Percentiles rank a stretch among this genome's conserved stretches.
Conservation (phyloP, 2,113 vertebrate genomes). For the Lichenostomus cassidix region DNA sequence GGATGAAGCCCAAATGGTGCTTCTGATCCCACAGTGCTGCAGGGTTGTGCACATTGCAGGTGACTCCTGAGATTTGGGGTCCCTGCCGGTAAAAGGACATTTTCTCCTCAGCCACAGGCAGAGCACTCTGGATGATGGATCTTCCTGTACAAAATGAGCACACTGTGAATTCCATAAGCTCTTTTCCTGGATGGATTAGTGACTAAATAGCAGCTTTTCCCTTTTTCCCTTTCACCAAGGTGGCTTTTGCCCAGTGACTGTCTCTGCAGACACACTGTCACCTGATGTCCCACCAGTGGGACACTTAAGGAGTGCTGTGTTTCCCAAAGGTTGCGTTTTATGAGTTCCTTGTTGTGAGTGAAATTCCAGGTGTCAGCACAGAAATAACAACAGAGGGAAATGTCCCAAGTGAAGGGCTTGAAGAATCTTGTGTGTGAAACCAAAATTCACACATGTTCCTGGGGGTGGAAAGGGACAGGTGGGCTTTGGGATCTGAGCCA, state of each 20-base stretch:
- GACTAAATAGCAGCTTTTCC: background rate
- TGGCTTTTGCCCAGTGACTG: background rate
- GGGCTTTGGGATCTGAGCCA: background rate
- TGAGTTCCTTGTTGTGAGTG: background rate
- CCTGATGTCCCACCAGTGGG: fast-evolving
- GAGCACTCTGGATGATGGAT: fast-evolving
- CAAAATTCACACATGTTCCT: no score
- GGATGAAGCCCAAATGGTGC: background rate
- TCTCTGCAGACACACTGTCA: background rate
- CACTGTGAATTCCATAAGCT: background rate
- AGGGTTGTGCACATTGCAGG: background rate
- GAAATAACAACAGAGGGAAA: background rate
- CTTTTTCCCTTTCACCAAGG: background rate
- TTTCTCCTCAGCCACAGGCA: background rate
- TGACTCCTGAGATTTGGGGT: background rate
- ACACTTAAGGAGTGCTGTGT: background rate
- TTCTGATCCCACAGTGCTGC: background rate
- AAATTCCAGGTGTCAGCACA: background rate
- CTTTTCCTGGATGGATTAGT: background rate
- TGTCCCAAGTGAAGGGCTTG: background rate
- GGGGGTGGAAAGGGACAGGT: background rate
- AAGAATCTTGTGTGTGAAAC: background rate
- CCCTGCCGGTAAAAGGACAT: background rate
- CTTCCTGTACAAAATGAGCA: fast-evolving
- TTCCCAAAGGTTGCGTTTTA: background rate